These are phyloP conservation scores for Acropora tenuis DNA, from an alignment of 64 coral and sea anemone genomes.

Conservation along the genomic window DNA sequence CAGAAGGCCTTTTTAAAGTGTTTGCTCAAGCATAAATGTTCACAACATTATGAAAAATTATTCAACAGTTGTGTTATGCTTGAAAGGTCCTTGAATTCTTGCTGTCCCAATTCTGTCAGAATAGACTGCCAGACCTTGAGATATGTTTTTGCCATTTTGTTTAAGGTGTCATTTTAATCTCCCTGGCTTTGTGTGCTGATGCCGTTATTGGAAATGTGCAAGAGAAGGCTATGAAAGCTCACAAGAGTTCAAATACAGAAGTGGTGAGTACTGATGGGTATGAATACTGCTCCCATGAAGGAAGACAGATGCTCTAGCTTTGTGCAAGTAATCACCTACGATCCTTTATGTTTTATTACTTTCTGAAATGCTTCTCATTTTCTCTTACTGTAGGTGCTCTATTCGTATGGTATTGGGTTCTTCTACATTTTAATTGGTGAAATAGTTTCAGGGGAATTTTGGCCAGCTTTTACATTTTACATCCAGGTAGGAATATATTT, in stretches of 20 bases:
- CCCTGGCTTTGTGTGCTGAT: constrained; percentile 93
- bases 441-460: constrained; percentile 67
- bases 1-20: too few relatives aligned
- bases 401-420: constrained; percentile 98
- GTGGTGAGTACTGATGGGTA: constrained; percentile 56
- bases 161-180: constrained; percentile 88
- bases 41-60: too few relatives aligned
- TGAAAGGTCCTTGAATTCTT: neutral
- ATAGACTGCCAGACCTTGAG: too few relatives aligned
- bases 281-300: too few relatives aligned
- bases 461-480: constrained; percentile 86
- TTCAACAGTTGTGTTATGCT: too few relatives aligned
- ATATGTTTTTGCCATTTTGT: neutral
- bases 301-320: neutral
- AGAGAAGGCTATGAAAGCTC: constrained; percentile 93
- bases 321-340: neutral
- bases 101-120: too few relatives aligned
- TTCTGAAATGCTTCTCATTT: neutral
- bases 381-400: constrained; percentile 71
- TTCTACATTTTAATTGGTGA: constrained; percentile 93
- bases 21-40: too few relatives aligned
- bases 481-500: constrained; percentile 61
- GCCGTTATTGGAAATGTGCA: constrained; percentile 98
- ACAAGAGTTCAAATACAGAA: constrained; percentile 91
- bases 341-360: neutral